These are phyloP conservation scores for Shargacucullia verbasci DNA, from an alignment of 2,888 invertebrate genomes.

Conservation along the genomic window DNA sequence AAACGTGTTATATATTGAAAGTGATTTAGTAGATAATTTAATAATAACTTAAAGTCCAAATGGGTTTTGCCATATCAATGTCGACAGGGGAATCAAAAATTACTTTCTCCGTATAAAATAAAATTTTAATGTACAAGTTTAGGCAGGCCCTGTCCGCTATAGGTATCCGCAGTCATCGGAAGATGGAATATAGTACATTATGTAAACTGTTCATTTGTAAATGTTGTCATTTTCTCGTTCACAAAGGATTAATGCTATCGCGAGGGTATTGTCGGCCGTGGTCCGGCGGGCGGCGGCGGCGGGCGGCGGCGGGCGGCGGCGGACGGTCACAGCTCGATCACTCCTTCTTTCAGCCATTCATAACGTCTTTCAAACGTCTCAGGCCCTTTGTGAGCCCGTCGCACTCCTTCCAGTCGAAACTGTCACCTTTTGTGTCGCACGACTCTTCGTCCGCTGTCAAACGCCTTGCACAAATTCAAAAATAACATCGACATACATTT, in stretches of 20 bases:
- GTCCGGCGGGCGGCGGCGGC: conserved; percentile 54
- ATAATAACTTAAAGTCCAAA: neutral
- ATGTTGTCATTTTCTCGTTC: conserved; percentile 60
- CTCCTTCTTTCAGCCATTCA: conserved; percentile 86
- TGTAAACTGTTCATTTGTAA: conserved; percentile 62
- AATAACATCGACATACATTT: conserved; percentile 85
- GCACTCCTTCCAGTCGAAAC: conserved; percentile 78
- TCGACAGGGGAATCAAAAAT: too few relatives aligned
- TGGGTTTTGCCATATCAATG: too few relatives aligned
- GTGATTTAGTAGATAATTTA: too few relatives aligned
- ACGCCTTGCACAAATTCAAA: conserved; percentile 89
- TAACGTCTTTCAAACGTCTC: conserved; percentile 84
- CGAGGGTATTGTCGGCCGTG: conserved; percentile 62
- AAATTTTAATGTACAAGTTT: neutral
- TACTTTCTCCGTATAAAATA: too few relatives aligned
- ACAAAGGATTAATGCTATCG: conserved; percentile 74
- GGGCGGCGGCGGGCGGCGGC: conserved; percentile 33
- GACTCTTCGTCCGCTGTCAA: conserved; percentile 84
- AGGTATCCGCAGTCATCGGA: conserved; percentile 45
- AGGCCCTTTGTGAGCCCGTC: conserved; percentile 73
- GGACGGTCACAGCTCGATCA: conserved; percentile 81
- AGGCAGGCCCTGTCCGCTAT: conserved; percentile 1
- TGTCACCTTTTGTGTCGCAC: conserved; percentile 84
- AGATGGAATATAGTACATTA: conserved; percentile 52
- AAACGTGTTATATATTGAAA: too few relatives aligned